Conservation (phyloP, 2,888 invertebrate species). For the Calliscelio sp. region DNA sequence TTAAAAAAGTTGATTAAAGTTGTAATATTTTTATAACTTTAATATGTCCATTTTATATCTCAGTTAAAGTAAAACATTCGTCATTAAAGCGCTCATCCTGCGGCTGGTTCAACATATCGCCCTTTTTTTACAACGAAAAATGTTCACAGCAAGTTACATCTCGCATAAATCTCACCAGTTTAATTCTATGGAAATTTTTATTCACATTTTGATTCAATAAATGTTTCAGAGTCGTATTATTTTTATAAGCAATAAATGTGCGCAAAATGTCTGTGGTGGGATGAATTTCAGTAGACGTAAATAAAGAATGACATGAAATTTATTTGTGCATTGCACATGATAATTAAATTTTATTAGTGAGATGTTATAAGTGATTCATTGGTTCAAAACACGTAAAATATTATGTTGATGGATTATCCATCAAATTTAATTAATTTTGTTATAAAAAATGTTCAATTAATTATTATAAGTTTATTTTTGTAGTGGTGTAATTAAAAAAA, state of each 20-base stretch:
- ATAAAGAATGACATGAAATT: constrained; percentile 4
- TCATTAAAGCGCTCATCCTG: no score
- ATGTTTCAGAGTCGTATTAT: not conserved
- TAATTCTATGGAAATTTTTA: not conserved
- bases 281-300: not conserved
- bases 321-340: not conserved
- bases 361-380: no score
- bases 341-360: constrained; percentile 10
- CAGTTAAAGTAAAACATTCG: no score
- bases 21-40: no score
- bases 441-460: no score
- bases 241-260: constrained; percentile 4
- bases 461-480: no score
- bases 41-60: no score
- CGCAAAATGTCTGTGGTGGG: not conserved
- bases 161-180: not conserved
- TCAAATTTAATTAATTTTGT: no score
- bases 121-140: not conserved
- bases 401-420: no score
- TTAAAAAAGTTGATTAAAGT: no score
- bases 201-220: not conserved
- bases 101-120: not conserved
- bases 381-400: no score
- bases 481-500: no score
- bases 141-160: not conserved